Conservation (phyloP, 2,888 invertebrate genomes). For the Willowsia nigromaculata region DNA sequence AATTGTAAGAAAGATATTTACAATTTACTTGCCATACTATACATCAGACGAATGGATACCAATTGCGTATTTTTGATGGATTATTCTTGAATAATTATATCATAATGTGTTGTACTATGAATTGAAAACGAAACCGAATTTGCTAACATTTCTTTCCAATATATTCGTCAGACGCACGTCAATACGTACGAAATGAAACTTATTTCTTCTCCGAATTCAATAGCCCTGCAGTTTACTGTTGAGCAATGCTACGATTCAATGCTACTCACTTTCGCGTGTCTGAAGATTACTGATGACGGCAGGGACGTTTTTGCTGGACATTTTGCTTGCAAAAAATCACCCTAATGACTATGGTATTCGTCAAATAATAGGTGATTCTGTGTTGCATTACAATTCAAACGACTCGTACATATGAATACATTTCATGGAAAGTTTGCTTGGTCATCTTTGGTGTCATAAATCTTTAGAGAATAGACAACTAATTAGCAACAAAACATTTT, state of each 20-base stretch:
- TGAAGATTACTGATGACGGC: background rate
- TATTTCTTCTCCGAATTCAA: too few species aligned
- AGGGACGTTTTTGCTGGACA: background rate
- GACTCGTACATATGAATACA: background rate
- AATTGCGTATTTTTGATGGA: too few species aligned
- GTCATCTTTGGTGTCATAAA: conserved; percentile 47
- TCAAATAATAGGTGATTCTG: background rate
- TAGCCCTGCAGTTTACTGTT: background rate
- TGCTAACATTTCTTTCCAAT: too few species aligned
- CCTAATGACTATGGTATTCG: background rate
- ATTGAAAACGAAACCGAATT: too few species aligned
- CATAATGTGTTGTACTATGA: too few species aligned
- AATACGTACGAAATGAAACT: too few species aligned
- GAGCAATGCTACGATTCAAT: background rate
- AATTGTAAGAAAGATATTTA: too few species aligned
- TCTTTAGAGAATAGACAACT: background rate
- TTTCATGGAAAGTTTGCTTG: conserved; percentile 21
- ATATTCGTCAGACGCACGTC: too few species aligned
- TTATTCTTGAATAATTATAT: too few species aligned
- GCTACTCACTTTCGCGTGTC: background rate
- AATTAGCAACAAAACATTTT: background rate
- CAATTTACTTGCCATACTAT: too few species aligned
- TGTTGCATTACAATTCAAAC: too few species aligned
- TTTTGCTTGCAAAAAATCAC: background rate
- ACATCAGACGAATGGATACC: too few species aligned